phyloP scores from a whole-genome alignment of 2,113 vertebrate genomes.

The Syngnathus scovelli region DNA sequence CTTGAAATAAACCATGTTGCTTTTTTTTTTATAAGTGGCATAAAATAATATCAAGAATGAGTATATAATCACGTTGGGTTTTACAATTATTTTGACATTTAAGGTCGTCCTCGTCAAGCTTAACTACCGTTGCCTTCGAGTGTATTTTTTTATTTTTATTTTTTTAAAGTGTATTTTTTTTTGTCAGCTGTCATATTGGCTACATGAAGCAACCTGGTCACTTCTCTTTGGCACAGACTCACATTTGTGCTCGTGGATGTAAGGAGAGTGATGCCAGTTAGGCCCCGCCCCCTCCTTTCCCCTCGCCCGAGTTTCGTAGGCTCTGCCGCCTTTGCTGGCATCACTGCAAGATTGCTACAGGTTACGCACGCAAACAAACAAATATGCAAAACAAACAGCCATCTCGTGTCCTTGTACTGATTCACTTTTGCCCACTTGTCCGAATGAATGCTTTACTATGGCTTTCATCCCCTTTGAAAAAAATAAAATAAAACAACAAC shows the following conservation, averaged over 20 bases:
- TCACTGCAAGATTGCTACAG: slow-evolving; percentile 68
- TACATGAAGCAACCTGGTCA: slow-evolving; percentile 70
- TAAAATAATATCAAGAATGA: slow-evolving; percentile 69
- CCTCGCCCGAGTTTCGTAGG: slow-evolving; percentile 8
- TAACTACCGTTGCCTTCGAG: slow-evolving; percentile 18
- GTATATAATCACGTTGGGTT: slow-evolving; percentile 69
- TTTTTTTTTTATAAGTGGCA: slow-evolving; percentile 53
- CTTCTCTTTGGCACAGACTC: slow-evolving; percentile 73
- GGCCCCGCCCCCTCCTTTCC: not conserved
- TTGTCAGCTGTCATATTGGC: slow-evolving; percentile 54
- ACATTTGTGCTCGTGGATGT: slow-evolving; percentile 68
- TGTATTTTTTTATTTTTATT: slow-evolving; percentile 21
- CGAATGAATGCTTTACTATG: slow-evolving; percentile 82
- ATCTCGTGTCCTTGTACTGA: slow-evolving; percentile 37
- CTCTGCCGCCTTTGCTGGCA: slow-evolving; percentile 32
- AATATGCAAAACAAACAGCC: slow-evolving; percentile 61
- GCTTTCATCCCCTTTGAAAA: slow-evolving; percentile 99
- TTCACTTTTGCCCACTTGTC: slow-evolving; percentile 38
- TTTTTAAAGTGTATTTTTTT: slow-evolving; percentile 4
- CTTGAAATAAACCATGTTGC: slow-evolving; percentile 65
- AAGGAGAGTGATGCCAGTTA: slow-evolving; percentile 47
- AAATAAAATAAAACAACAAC: slow-evolving; percentile 59
- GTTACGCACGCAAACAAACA: slow-evolving; percentile 54
- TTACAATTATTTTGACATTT: slow-evolving; percentile 64
- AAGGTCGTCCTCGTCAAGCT: slow-evolving; percentile 36